These are phyloP conservation scores for Oreotragus oreotragus DNA, from an alignment of 2,113 vertebrate genomes.

Conservation along the genomic window DNA sequence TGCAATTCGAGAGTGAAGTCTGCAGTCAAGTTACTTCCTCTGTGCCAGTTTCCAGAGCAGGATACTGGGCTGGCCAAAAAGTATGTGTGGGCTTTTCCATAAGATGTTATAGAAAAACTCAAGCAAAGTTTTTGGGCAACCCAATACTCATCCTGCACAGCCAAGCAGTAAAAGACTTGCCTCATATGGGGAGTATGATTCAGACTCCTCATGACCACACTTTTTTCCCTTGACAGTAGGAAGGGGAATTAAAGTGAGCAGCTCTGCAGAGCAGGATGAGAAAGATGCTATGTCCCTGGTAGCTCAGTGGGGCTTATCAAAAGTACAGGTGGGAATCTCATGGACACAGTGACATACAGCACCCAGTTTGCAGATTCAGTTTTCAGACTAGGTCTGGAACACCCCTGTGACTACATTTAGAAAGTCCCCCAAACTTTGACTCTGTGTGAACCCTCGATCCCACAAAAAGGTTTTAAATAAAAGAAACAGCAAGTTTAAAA, in stretches of 20 bases:
- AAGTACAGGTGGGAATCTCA: constrained; percentile 39
- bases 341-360: constrained; percentile 46
- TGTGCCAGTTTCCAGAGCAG: background rate
- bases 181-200: background rate
- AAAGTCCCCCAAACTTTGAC: constrained; percentile 40
- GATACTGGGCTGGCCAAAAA: background rate
- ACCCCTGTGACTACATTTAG: constrained; percentile 42
- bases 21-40: background rate
- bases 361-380: constrained; percentile 21
- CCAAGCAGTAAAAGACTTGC: background rate
- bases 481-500: constrained; percentile 55
- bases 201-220: background rate
- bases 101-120: background rate
- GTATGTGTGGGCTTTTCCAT: background rate
- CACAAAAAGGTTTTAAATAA: constrained; percentile 64
- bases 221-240: constrained; percentile 9
- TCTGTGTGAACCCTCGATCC: background rate
- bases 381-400: constrained; percentile 36
- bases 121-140: background rate
- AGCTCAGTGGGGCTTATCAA: constrained; percentile 32
- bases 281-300: constrained; percentile 39
- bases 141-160: background rate
- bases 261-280: constrained; percentile 52
- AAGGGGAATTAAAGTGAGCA: constrained; percentile 47
- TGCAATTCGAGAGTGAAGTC: background rate